Evolutionary conservation across 2,888 invertebrate genomes (phyloP).

Genomic region (Petrolisthes cinctipes): DNA sequence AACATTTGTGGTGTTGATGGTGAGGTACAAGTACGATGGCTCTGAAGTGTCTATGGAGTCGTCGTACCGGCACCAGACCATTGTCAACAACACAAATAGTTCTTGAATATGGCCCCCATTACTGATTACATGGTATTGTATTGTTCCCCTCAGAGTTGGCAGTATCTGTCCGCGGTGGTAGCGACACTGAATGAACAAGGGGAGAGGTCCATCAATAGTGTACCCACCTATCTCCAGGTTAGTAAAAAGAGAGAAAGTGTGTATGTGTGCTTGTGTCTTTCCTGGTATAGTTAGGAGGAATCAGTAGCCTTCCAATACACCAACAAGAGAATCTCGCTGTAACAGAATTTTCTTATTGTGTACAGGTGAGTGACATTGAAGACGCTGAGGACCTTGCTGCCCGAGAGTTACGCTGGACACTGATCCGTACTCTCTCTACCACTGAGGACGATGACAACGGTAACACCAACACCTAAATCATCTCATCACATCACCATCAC

Average conservation of each 20-base stretch:
- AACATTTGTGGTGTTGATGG: no score
- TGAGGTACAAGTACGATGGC: no score
- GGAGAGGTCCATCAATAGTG: slow-evolving; percentile 48
- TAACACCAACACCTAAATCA: slow-evolving; percentile 23
- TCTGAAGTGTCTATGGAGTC: no score
- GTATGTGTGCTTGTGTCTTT: neutral
- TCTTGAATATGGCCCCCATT: no score
- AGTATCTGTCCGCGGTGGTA: slow-evolving; percentile 53
- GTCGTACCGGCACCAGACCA: no score
- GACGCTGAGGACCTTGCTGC: slow-evolving; percentile 34
- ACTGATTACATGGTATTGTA: neutral
- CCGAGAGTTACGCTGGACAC: slow-evolving; percentile 52
- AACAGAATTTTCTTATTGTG: neutral
- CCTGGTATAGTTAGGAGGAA: neutral
- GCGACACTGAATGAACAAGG: slow-evolving; percentile 63
- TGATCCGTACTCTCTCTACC: slow-evolving; percentile 41
- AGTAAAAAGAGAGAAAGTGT: neutral
- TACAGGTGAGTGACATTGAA: slow-evolving; percentile 42
- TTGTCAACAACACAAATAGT: no score
- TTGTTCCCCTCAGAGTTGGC: slow-evolving; percentile 49
- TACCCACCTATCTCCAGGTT: slow-evolving; percentile 60
- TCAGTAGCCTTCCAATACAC: neutral
- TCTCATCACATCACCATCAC: no score
- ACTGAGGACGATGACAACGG: slow-evolving; percentile 59
- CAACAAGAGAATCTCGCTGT: neutral